Base-by-base conservation (phyloP, 2,797 vertebrate genomes). In the Euthynnus affinis region DNA sequence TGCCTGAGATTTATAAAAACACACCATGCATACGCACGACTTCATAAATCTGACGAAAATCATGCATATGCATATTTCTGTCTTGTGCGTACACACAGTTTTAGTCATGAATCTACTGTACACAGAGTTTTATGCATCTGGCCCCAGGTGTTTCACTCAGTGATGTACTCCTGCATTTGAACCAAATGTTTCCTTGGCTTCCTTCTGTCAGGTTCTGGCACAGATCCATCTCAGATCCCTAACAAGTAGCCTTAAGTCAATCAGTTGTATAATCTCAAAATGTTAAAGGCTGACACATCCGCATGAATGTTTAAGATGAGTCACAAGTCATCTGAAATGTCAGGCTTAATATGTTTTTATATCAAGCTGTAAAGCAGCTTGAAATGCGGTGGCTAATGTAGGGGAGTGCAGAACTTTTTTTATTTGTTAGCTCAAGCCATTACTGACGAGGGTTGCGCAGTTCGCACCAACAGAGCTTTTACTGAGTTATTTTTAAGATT, bases 201-300 rank as follows among this genome's bases (percentile, higher is more conserved):
- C 46, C 68, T 79, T 63, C 46, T 46, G 69, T 74, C 81, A 77
- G 80, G 60, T 68, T 88, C 81, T 92, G 92, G 90, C 90, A 34
- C 61, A 17, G 76, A 73, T 89, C 90, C 91, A 91, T 81, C 67
- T 32, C 79, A 56, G 84, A 76, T 80, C 32, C 56, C 77, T 90
- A 90, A 92, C 87, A 89, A 89, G 92, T 74, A 83, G 87, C 90
- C 80, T 64, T 7, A 25, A 89, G 85, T 93, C 90, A 90, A 92
- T 92, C 86, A 86, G 86, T 84, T 89, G 86, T 90, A 62, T 82
- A 91, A 91, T 92, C 84, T 87, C 15, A 32, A 85, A 90, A 83
- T 75, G 85, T 78, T 85, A 72, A 69, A 80, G 81, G 85, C 85
- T 88, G 87, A 88, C 71, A 68, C 79, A 85, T 74, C 55, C 23